Conservation (phyloP, 2,888 invertebrate species). For the Acronicta aceris region DNA sequence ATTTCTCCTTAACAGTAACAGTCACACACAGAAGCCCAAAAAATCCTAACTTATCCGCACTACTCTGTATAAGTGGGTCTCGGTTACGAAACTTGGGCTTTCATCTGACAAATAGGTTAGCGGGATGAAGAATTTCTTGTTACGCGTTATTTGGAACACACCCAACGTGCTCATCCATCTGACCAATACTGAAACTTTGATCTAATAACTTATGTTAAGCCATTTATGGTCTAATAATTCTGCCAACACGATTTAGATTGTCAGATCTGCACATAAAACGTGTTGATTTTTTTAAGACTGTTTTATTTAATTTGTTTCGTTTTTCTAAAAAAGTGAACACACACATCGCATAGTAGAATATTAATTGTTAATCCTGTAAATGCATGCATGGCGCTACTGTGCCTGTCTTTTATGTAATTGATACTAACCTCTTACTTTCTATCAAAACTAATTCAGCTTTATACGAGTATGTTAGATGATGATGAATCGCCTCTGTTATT, state of each 20-base stretch:
- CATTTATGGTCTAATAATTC: conserved; percentile 1
- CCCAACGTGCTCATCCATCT: conserved; percentile 33
- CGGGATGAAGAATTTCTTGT: conserved; percentile 36
- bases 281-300: no score
- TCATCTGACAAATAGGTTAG: conserved; percentile 43
- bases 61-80: conserved; percentile 49
- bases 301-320: no score
- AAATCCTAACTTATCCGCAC: conserved; percentile 7
- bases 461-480: no score
- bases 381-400: no score
- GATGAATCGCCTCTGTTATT: no score
- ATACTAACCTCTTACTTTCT: no score
- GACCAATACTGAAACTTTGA: conserved; percentile 15
- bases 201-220: neutral
- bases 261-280: neutral
- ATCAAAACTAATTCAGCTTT: no score
- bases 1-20: neutral
- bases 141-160: conserved; percentile 31
- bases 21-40: neutral
- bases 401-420: no score
- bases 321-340: no score
- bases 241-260: neutral
- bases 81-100: conserved; percentile 38
- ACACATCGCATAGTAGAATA: no score
- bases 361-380: no score